Conservation (phyloP, 2,888 invertebrate species). For the Trisateles emortualis region DNA sequence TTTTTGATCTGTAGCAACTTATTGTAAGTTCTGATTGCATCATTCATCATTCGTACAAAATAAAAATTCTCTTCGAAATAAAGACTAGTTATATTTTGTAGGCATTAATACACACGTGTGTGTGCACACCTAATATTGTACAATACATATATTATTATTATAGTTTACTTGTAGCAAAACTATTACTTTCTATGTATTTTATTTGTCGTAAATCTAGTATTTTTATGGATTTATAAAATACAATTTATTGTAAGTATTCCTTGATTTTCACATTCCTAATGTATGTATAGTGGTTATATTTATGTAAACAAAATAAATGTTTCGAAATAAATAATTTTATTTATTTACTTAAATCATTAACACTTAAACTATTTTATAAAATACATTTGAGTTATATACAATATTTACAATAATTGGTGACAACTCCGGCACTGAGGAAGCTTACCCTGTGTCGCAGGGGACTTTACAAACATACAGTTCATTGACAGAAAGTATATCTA, state of each 20-base stretch:
- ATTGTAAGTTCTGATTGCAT: too few relatives aligned
- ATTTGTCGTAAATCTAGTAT: not conserved
- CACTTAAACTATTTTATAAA: conserved; percentile 14
- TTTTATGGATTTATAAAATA: conserved; percentile 5
- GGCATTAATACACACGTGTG: too few relatives aligned
- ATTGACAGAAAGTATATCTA: too few relatives aligned
- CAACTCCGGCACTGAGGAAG: too few relatives aligned
- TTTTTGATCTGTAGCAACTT: too few relatives aligned
- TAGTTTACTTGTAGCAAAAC: not conserved
- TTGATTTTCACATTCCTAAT: conserved; percentile 42
- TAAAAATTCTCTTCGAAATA: too few relatives aligned
- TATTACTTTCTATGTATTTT: not conserved
- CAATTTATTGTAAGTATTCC: conserved; percentile 22
- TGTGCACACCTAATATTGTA: too few relatives aligned
- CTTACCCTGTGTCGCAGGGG: too few relatives aligned
- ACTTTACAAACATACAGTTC: too few relatives aligned
- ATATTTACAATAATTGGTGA: conserved; percentile 8
- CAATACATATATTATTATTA: too few relatives aligned
- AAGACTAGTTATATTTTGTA: too few relatives aligned
- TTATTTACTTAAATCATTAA: conserved; percentile 27
- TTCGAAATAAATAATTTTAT: conserved; percentile 44
- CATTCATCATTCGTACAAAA: too few relatives aligned
- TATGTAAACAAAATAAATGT: conserved; percentile 37
- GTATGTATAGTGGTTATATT: conserved; percentile 36
- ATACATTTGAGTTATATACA: conserved; percentile 48